Conservation (phyloP, 2,797 vertebrate species). For the Trachurus trachurus region DNA sequence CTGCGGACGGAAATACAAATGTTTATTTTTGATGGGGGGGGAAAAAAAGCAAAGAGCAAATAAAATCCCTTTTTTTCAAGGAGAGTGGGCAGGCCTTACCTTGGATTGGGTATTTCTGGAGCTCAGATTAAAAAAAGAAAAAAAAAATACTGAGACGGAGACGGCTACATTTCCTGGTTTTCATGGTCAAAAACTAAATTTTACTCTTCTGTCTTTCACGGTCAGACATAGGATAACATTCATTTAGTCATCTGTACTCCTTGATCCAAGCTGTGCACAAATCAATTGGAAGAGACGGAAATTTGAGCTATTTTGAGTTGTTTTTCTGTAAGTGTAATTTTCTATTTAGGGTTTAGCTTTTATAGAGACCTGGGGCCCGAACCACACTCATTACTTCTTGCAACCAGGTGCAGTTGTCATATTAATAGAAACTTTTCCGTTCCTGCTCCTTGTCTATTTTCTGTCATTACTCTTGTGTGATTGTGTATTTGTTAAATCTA, state of each 20-base stretch:
- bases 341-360: conserved; percentile 28
- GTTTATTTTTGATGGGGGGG: conserved; percentile 57
- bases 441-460: neutral
- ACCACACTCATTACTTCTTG: conserved; percentile 40
- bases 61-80: conserved; percentile 28
- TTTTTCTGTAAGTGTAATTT: conserved; percentile 26
- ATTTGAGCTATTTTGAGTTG: conserved; percentile 12
- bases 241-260: conserved; percentile 18
- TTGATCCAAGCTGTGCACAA: conserved; percentile 33
- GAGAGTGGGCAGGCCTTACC: conserved; percentile 25
- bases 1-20: conserved; percentile 61
- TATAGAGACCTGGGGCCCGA: conserved; percentile 29
- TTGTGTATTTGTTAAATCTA: conserved; percentile 17
- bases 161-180: neutral
- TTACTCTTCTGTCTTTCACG: neutral
- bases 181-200: neutral
- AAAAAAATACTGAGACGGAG: neutral
- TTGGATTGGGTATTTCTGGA: conserved; percentile 20
- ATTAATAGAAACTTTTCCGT: conserved; percentile 10
- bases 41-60: conserved; percentile 34
- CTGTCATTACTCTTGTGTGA: conserved; percentile 14
- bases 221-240: conserved; percentile 19
- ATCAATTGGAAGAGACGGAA: conserved; percentile 4
- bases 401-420: conserved; percentile 3
- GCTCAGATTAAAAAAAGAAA: neutral